Conservation (phyloP, 2,888 invertebrate genomes). For the Diadegma fenestrale region DNA sequence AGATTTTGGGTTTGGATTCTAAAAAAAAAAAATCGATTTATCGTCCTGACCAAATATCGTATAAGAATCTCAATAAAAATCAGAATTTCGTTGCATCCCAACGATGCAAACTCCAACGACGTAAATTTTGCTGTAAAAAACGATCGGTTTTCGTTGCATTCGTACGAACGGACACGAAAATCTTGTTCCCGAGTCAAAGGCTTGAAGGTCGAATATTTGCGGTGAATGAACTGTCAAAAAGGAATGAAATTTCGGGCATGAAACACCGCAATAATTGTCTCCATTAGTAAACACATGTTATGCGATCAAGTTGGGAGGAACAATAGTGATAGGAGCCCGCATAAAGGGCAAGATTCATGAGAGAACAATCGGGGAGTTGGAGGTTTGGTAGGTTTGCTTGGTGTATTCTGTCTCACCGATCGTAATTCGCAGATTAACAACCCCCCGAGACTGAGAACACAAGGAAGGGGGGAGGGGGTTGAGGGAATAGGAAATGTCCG, state of each 20-base stretch:
- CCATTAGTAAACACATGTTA: slow-evolving; percentile 44
- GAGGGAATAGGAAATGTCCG: slow-evolving; percentile 33
- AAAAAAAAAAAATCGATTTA: too few relatives aligned
- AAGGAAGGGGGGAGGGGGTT: neutral
- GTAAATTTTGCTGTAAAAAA: too few relatives aligned
- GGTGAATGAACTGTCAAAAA: neutral
- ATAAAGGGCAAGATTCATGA: slow-evolving; percentile 30
- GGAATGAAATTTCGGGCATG: neutral
- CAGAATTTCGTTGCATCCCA: too few relatives aligned
- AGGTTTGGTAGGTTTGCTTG: slow-evolving; percentile 26
- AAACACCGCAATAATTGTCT: slow-evolving; percentile 26
- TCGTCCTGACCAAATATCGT: too few relatives aligned
- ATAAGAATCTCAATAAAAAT: too few relatives aligned
- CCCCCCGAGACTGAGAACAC: slow-evolving; percentile 56
- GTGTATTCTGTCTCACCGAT: slow-evolving; percentile 61
- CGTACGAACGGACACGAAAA: too few relatives aligned
- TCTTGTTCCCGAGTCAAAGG: neutral
- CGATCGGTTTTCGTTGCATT: too few relatives aligned
- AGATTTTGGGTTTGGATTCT: too few relatives aligned
- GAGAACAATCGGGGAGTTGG: slow-evolving; percentile 51
- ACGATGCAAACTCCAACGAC: too few relatives aligned
- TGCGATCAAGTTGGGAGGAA: neutral
- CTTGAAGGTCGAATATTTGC: neutral
- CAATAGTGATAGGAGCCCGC: slow-evolving; percentile 2
- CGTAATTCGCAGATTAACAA: slow-evolving; percentile 67